Base-by-base conservation (phyloP, 2,888 invertebrate genomes). In the Anoncus sp. region DNA sequence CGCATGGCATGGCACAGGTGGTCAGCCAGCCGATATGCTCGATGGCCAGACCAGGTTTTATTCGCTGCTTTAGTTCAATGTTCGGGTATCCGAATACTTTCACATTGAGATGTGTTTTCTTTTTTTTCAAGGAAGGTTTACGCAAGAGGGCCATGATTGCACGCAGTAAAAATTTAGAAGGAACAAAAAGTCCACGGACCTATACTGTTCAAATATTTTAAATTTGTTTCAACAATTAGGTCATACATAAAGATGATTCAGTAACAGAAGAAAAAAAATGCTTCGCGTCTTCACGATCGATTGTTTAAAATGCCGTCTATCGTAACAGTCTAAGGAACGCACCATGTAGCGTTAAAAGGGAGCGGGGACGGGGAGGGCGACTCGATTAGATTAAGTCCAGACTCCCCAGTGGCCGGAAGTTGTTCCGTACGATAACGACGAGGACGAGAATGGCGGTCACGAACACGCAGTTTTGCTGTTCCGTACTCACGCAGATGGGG, bases 1-100 rank as follows among this genome's bases (percentile, higher is more conserved):
- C 75, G 75, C 71, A 74, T 79, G 63, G 51, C 49, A 71, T 47
- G 65, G 69, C 81, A 79, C 82, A 82, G 82, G 81, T 82, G 82
- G 82, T 76, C 75, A 75, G 59, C 81, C 74, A 76, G 59, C 51
- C 63, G 63, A 57, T 67, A 57, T 60, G 70, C 53, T 62, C 49
- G 16, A 35, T 38, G 75, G n/a, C 69, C 71, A 59, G 43, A 27
- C 79, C 55, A 49, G 65, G 73, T 80, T 82, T 81, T 62, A 27
- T 24, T 45, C 66, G 62, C 27, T 73, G 81, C 77, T 73, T 80
- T 81, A 80, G 80, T 79, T 82, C 77, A 53, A 57, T 77, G 60
- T 79, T 83, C 81, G 79, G 80, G 76, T 83, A 60, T 57, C 62
- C 62, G 55, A 59, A 62, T 62, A 55, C 51, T 27, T 75, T 49